Evolutionary conservation across 2,797 vertebrate species (phyloP), one percentile per base, ranked within the genome.

Genomic region (Argentina silus): DNA sequence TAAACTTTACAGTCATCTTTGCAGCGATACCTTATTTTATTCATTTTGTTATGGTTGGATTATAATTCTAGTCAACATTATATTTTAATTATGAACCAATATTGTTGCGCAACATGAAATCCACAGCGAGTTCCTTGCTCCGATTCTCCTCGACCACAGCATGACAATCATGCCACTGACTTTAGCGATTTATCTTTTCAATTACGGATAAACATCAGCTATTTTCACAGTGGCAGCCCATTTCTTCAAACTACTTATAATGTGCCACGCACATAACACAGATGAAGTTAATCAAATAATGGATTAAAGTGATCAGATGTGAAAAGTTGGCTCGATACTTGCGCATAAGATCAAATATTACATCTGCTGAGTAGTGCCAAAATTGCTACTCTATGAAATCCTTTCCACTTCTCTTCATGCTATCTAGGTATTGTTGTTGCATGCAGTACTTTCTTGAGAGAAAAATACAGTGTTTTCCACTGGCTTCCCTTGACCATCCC

Each of bases 141-240:
- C 83, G 78, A 82, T 80, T 83, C 85, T 85, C 87, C 90, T 89
- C 85, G 86, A 81, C 86, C 89, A 69, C 88, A 88, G 86, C 91
- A 89, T 88, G 91, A 91, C 27, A 36, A 36, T 36, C 27, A 82
- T 81, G 81, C 82, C 79, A 56, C n/a, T 56, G 17, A 2, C 51
- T 15, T 19, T 56, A 19, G 8, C 7, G 9, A 56, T 56, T 56
- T 8, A n/a, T 9, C 55, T 19, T 6, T 21, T 56, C 8, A 56
- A 21, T 56, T 56, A 56, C 17, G 53, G 3, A 56, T 19, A 56
- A 8, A 21, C 8, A 8, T 36, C 27, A 36, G 27, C 4, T 56
- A 19, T 56, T 55, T 55, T 56, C 14, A 19, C 55, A 56, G 17
- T 56, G 19, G 10, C n/a, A n/a, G 17, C 10, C 55, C 55, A 56